These are phyloP conservation scores for Aphelenchoides fujianensis DNA, from an alignment of 1,140 invertebrate genomes.

Conservation along the genomic window DNA sequence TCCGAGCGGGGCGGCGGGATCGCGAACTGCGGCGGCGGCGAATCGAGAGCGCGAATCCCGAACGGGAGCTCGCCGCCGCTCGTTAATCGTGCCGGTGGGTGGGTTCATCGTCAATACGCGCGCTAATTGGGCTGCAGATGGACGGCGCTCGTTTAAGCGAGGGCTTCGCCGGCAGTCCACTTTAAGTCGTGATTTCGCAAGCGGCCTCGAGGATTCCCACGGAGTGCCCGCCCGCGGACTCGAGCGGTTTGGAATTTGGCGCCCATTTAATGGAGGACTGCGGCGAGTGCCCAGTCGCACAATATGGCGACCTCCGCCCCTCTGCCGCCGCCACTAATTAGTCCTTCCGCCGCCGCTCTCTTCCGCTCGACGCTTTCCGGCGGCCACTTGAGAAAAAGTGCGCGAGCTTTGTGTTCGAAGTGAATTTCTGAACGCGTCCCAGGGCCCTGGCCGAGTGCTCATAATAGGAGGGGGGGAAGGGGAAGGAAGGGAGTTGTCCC, in stretches of 20 bases:
- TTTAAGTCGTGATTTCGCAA: neutral
- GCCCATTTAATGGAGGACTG: neutral
- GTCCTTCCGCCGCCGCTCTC: neutral
- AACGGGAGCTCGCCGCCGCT: too few relatives aligned
- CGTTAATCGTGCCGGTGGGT: neutral
- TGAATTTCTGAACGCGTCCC: neutral
- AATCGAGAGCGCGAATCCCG: neutral
- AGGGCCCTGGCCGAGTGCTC: too few relatives aligned
- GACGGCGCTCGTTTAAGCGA: neutral
- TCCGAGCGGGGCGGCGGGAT: too few relatives aligned
- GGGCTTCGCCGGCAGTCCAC: neutral
- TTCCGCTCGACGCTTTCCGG: neutral
- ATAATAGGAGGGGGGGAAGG: conserved; percentile 8
- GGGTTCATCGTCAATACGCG: neutral
- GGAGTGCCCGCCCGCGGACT: neutral
- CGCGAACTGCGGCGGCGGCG: neutral
- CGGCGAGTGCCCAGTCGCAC: neutral
- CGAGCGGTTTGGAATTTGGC: neutral
- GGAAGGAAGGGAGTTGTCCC: neutral
- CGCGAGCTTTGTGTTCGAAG: conserved; percentile 1
- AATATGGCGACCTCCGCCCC: too few relatives aligned
- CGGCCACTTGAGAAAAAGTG: conserved; percentile 2
- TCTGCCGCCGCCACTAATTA: neutral
- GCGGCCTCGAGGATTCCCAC: neutral
- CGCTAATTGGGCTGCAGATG: neutral